Percentiles rank a stretch among this genome's conserved stretches.
These are phyloP conservation scores for Polyommatus iphigenia DNA, from an alignment of 2,888 invertebrate species.

Conservation along the genomic window DNA sequence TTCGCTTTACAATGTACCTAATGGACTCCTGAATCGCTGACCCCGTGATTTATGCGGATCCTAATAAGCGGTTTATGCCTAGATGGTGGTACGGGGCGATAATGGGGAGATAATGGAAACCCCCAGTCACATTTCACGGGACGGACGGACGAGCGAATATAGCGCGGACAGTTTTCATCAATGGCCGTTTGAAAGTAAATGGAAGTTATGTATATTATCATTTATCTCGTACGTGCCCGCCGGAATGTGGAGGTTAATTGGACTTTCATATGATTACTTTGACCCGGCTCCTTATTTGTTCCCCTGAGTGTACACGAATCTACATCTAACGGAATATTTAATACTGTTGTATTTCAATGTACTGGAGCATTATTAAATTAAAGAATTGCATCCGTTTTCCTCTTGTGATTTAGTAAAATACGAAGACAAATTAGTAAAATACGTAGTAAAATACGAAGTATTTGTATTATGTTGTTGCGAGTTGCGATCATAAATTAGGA, in stretches of 20 bases:
- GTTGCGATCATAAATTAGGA: not conserved
- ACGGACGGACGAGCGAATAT: not conserved
- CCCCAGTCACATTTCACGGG: not conserved
- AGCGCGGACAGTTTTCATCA: constrained; percentile 5
- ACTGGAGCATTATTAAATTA: not conserved
- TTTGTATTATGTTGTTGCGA: not conserved
- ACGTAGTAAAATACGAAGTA: not conserved
- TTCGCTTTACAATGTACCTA: constrained; percentile 40
- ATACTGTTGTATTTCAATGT: not conserved
- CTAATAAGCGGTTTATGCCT: constrained; percentile 53
- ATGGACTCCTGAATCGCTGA: constrained; percentile 22
- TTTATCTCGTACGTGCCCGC: constrained; percentile 23
- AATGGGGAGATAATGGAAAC: constrained; percentile 2
- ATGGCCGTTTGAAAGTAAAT: constrained; percentile 25
- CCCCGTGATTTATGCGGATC: constrained; percentile 34
- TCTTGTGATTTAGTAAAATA: not conserved
- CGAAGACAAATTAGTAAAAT: not conserved
- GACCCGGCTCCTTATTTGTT: constrained; percentile 13
- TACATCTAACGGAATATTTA: constrained; percentile 7
- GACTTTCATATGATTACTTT: constrained; percentile 8
- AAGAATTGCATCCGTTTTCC: not conserved
- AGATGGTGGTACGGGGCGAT: constrained; percentile 19
- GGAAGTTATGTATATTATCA: constrained; percentile 26
- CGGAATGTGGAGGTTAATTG: constrained; percentile 18
- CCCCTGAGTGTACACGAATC: not conserved